Evolutionary conservation across 2,797 vertebrate species (phyloP), one percentile per base, ranked within the genome.

Genomic region (Cephalopachus bancanus): DNA sequence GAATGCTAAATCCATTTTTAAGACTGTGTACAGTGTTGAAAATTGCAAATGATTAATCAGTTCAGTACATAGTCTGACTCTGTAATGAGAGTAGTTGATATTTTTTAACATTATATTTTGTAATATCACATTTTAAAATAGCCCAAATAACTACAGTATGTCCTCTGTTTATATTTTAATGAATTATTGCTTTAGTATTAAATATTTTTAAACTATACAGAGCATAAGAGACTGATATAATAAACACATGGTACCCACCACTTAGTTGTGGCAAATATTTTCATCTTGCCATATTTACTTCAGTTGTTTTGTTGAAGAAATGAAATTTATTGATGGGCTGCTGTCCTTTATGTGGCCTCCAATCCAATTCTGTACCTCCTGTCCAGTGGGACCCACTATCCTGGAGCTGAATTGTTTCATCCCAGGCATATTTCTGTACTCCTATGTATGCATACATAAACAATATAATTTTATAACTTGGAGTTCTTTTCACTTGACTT

Each of bases 171-270:
- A 88, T 20, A 84, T 26, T 80, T 88, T 72, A 55, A 75, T 80
- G 72, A 90, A 74, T 62, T 71, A 53, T 71, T 84, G 10, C 6
- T 64, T 80, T 64, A 84, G 88, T 91, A 60, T 64, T 76, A 91
- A 84, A 55, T 75, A 76, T 71, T 92, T 44, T 96, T 10, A 81
- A 91, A 84, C 59, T 83, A 65, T 53, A 74, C 26, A 60, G 37
- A 15, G 59, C 44, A 19, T 71, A 30, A 30, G 15, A 84, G 62
- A 83, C 83, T 60, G 4, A 62, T 53, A n/a, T 37, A 69, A 30
- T 67, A 75, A 75, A 90, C 28, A 53, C 5, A 16, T 6, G 7
- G 28, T 10, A 15, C 6, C 44, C 11, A 65, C 14, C 55, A 81
- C 11, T 28, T 72, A 33, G 14, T 30, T 76, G 2, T 78, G 94